A percentile compares a stretch with the other conserved stretches of the same genome.
Conservation (phyloP, 2,797 vertebrate genomes). For the Oreortyx pictus region DNA sequence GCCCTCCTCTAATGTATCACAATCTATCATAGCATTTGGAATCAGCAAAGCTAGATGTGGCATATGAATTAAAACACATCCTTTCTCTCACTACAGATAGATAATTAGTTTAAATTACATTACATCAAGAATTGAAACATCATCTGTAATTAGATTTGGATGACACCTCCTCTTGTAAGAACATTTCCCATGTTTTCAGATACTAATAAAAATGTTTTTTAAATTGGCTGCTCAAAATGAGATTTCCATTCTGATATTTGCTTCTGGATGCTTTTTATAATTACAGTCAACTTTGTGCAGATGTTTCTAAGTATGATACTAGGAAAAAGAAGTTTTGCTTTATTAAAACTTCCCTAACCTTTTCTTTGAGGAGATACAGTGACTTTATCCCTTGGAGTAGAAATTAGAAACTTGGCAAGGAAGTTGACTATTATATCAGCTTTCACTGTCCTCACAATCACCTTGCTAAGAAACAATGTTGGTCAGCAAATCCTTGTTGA, state of each 20-base stretch:
- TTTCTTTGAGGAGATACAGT: background rate
- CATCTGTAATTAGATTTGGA: conserved; percentile 4
- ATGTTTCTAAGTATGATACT: background rate
- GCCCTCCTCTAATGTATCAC: background rate
- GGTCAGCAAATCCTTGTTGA: conserved; percentile 17
- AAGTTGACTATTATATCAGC: background rate
- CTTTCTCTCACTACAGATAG: background rate
- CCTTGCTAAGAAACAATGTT: background rate
- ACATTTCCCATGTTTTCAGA: conserved; percentile 23
- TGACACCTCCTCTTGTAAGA: conserved; percentile 3
- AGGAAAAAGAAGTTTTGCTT: fast-evolving
- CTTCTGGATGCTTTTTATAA: conserved; percentile 16
- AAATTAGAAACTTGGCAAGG: conserved; percentile 23
- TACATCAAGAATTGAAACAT: background rate
- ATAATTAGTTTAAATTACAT: conserved; percentile 42
- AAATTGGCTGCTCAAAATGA: conserved; percentile 4
- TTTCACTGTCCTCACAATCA: conserved; percentile 10
- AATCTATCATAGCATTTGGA: background rate
- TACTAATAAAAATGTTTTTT: conserved; percentile 37
- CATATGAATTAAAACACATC: conserved; percentile 1
- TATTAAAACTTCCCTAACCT: background rate
- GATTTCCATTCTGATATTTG: background rate
- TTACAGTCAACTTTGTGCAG: conserved; percentile 7
- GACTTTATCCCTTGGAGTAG: background rate
- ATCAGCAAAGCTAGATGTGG: background rate